A percentile compares a stretch with the other conserved stretches of the same genome.
Conservation (phyloP, 2,888 invertebrate genomes). For the Chelonus formosanus region DNA sequence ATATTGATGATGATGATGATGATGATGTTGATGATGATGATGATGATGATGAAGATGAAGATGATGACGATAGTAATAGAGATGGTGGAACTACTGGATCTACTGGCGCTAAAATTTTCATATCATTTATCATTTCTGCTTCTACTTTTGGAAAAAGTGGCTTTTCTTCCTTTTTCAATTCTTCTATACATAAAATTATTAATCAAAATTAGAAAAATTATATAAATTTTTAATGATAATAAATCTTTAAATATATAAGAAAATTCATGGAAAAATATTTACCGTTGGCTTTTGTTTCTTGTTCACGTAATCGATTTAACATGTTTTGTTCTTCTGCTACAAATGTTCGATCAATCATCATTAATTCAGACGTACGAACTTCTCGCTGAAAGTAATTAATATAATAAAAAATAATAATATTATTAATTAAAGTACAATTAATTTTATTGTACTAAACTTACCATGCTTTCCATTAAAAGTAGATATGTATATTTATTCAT, state of each 20-base stretch:
- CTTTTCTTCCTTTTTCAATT: conserved; percentile 60
- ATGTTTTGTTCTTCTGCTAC: conserved; percentile 76
- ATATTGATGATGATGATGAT: conserved; percentile 41
- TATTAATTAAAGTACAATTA: not conserved
- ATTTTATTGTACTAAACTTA: conserved; percentile 59
- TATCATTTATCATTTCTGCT: conserved; percentile 50
- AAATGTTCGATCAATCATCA: conserved; percentile 80
- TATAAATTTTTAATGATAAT: too few relatives aligned
- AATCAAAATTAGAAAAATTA: too few relatives aligned
- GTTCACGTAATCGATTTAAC: conserved; percentile 70
- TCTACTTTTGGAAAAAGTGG: conserved; percentile 60
- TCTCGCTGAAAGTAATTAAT: conserved; percentile 68
- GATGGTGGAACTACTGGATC: too few relatives aligned
- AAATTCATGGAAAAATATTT: conserved; percentile 27
- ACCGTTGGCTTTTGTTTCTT: conserved; percentile 63
- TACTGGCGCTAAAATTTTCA: not conserved
- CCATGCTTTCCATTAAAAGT: conserved; percentile 81
- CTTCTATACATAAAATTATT: conserved; percentile 45
- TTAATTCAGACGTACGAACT: conserved; percentile 78
- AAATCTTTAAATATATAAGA: too few relatives aligned
- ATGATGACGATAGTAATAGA: too few relatives aligned
- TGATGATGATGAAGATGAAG: too few relatives aligned
- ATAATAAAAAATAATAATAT: not conserved
- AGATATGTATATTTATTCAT: conserved; percentile 78
- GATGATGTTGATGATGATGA: too few relatives aligned